Base-by-base conservation (phyloP, 2,113 vertebrate genomes). In the Podocnemis expansa region DNA sequence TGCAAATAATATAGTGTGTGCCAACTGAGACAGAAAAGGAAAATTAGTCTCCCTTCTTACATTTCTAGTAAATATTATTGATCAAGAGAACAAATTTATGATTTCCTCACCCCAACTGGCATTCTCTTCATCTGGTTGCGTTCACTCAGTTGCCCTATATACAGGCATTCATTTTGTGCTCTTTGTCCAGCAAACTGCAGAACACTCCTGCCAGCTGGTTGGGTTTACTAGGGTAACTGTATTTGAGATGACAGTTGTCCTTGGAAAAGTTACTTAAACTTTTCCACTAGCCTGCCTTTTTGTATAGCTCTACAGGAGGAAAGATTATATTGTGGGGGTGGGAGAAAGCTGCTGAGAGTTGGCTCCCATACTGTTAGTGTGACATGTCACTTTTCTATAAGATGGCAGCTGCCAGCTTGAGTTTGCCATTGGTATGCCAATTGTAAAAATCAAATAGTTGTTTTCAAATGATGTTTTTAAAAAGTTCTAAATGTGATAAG, bases 151-250 rank as follows among this genome's bases (percentile, higher is more conserved):
- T 55, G 76, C 89, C 86, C 54, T 55, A 47, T 85, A 73, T 9
- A 88, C 24, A 92, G 43, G 56, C 87, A 78, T 89, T 94, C 21
- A 34, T 88, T 92, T 60, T 91, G 80, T 85, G 88, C 21, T 49
- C 76, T 85, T 52, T 38, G 94, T n/a, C 10, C 10, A 60, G 67
- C 85, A 70, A 93, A 93, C 70, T 89, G 84, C 84, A 76, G 55
- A 45, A 11, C 75, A 10, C 19, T 70, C n/a, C n/a, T 70, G 63
- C 63, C n/a, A 38, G 22, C n/a, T 70, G 7, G 41, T 45, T 38
- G 38, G 70, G 43, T 41, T 75, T 75, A 43, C 41, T 25, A 75
- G 10, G 24, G 73, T 25, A 76, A 45, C 73, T 27, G 29, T 25
- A 76, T 45, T 45, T 25, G 24, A 27, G 41, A 45, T 76, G 22